Percentiles rank a stretch among this genome's conserved stretches.
Evolutionary conservation across 2,888 invertebrate genomes (phyloP).

Genomic region (Drosophila bunnanda): DNA sequence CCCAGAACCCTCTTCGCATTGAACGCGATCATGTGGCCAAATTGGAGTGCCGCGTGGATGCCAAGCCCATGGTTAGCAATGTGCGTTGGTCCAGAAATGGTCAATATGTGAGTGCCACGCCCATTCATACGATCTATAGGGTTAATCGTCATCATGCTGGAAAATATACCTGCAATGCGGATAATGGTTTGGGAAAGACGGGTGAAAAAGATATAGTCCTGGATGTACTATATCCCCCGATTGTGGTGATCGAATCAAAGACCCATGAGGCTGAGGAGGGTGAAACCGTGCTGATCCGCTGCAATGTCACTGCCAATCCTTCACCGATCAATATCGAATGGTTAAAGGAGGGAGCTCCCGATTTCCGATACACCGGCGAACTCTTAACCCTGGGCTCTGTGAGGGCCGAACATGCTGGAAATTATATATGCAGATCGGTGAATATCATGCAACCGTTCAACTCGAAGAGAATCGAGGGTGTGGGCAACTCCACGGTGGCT

Average conservation of each 20-base stretch:
- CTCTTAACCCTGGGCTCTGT: slow-evolving; percentile 90
- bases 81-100: slow-evolving; percentile 95
- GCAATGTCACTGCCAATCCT: slow-evolving; percentile 95
- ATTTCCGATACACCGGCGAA: slow-evolving; percentile 92
- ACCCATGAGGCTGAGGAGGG: slow-evolving; percentile 93
- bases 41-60: slow-evolving; percentile 94
- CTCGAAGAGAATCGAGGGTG: slow-evolving; percentile 89
- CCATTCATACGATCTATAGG: slow-evolving; percentile 90
- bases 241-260: slow-evolving; percentile 92
- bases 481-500: slow-evolving; percentile 92
- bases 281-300: slow-evolving; percentile 92
- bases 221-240: slow-evolving; percentile 93
- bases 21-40: slow-evolving; percentile 94
- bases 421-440: slow-evolving; percentile 94
- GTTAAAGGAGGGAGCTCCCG: slow-evolving; percentile 93
- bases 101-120: slow-evolving; percentile 92
- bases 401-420: slow-evolving; percentile 94
- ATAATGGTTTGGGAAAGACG: slow-evolving; percentile 92
- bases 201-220: slow-evolving; percentile 92
- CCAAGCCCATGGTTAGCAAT: slow-evolving; percentile 93
- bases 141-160: slow-evolving; percentile 94
- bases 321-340: slow-evolving; percentile 93
- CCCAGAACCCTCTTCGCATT: slow-evolving; percentile 94
- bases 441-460: slow-evolving; percentile 92
- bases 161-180: slow-evolving; percentile 94